phyloP scores from a whole-genome alignment of 1,140 invertebrate genomes.

The Sycophaga agraensis region DNA sequence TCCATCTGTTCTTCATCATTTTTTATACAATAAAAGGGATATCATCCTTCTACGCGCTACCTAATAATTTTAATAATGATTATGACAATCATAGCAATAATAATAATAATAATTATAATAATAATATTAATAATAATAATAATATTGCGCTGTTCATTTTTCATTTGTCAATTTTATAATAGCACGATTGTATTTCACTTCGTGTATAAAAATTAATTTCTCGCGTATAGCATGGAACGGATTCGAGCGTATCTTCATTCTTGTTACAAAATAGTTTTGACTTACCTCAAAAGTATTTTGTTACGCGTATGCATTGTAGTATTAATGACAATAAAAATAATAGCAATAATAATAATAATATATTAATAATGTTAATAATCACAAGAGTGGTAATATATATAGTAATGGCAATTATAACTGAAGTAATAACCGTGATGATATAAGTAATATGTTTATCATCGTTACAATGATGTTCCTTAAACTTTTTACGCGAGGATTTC shows the following conservation, averaged over 20 bases:
- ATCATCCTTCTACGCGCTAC: slow-evolving; percentile 45
- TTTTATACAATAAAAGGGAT: slow-evolving; percentile 51
- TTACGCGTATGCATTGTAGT: slow-evolving; percentile 23
- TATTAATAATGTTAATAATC: slow-evolving; percentile 31
- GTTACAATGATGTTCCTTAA: slow-evolving; percentile 53
- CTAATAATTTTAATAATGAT: slow-evolving; percentile 31
- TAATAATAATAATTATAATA: slow-evolving; percentile 29
- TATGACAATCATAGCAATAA: slow-evolving; percentile 29
- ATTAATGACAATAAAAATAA: slow-evolving; percentile 29
- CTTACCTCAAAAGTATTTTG: slow-evolving; percentile 22
- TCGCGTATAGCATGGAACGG: slow-evolving; percentile 26
- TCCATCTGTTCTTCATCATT: slow-evolving; percentile 36
- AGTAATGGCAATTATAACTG: slow-evolving; percentile 38
- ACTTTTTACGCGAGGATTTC: slow-evolving; percentile 42
- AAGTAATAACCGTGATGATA: slow-evolving; percentile 46
- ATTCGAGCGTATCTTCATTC: slow-evolving; percentile 26
- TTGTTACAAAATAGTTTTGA: slow-evolving; percentile 29
- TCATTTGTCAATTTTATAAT: slow-evolving; percentile 24
- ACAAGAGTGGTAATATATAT: slow-evolving; percentile 32
- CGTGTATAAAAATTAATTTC: slow-evolving; percentile 31
- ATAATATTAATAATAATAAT: slow-evolving; percentile 30
- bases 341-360: slow-evolving; percentile 30
- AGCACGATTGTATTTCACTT: slow-evolving; percentile 17
- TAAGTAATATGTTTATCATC: slow-evolving; percentile 48
- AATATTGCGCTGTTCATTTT: slow-evolving; percentile 32